These are phyloP conservation scores for Sesia apiformis DNA, from an alignment of 2,888 invertebrate species.

Conservation along the genomic window DNA sequence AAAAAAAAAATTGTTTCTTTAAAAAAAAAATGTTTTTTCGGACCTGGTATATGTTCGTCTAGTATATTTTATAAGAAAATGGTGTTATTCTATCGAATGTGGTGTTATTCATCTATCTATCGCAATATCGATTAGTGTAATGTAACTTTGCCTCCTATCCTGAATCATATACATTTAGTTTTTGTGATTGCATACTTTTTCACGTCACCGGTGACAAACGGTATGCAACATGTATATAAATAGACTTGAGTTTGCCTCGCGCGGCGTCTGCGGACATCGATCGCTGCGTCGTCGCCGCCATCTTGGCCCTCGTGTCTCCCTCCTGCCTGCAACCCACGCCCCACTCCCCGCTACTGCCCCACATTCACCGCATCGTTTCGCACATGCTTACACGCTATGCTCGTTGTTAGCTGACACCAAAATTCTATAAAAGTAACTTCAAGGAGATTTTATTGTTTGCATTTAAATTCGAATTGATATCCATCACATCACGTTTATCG, in stretches of 20 bases:
- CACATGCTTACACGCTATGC: conserved; percentile 20
- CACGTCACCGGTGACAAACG: conserved; percentile 36
- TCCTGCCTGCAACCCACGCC: conserved; percentile 46
- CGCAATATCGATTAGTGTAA: too few species aligned
- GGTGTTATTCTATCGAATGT: too few species aligned
- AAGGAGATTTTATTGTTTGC: too few species aligned
- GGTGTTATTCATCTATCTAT: too few species aligned
- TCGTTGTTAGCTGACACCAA: background rate
- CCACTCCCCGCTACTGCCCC: conserved; percentile 53
- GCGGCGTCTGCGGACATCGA: conserved; percentile 66
- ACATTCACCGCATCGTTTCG: conserved; percentile 66
- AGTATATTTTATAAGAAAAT: too few species aligned
- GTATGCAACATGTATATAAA: conserved; percentile 60
- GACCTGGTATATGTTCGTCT: too few species aligned
- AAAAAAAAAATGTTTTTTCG: too few species aligned
- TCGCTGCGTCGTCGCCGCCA: conserved; percentile 73
- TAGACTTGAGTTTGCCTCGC: conserved; percentile 54
- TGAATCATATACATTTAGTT: too few species aligned
- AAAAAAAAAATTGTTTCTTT: too few species aligned
- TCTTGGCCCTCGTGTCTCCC: conserved; percentile 71
- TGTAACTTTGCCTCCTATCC: too few species aligned
- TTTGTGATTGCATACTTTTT: background rate
- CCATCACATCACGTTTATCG: too few species aligned
- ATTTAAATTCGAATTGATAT: conserved; percentile 12
- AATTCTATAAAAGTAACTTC: too few species aligned